phyloP scores from a whole-genome alignment of 2,888 invertebrate species.

The Alsophila aescularia region DNA sequence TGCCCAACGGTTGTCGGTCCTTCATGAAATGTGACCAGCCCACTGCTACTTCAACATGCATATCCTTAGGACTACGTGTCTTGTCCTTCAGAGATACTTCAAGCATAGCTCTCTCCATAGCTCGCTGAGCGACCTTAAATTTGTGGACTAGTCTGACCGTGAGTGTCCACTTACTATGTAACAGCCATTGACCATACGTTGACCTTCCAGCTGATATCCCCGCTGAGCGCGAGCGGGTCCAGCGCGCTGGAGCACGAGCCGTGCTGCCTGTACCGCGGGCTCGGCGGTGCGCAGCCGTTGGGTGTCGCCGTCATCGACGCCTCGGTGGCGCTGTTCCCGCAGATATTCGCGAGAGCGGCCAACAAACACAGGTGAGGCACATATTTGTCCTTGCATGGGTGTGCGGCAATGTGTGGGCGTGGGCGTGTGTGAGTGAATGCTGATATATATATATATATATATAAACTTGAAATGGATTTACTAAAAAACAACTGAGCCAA shows the following conservation, averaged over 20 bases:
- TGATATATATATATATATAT: neutral
- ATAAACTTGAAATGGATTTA: too few species aligned
- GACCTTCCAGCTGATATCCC: conserved; percentile 89
- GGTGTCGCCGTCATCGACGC: conserved; percentile 98
- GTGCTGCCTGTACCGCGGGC: conserved; percentile 93
- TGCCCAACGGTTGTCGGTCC: too few species aligned
- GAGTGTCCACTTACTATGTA: too few species aligned
- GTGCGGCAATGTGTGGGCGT: neutral
- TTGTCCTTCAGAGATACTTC: too few species aligned
- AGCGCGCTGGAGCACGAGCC: conserved; percentile 98
- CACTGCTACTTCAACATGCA: too few species aligned
- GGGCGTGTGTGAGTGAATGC: neutral
- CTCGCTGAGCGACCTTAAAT: too few species aligned
- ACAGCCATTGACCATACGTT: too few species aligned
- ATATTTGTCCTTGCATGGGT: neutral
- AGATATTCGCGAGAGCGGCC: conserved; percentile 96
- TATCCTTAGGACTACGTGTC: too few species aligned
- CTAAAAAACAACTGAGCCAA: too few species aligned
- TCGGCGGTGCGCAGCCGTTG: conserved; percentile 87
- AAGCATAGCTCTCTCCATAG: too few species aligned
- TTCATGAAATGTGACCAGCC: too few species aligned
- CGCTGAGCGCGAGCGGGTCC: conserved; percentile 97
- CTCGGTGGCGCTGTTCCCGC: conserved; percentile 96
- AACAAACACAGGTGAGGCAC: conserved; percentile 91
- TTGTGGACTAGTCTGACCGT: too few species aligned